Conservation (phyloP, 2,888 invertebrate species). For the Synergus itoensis region DNA sequence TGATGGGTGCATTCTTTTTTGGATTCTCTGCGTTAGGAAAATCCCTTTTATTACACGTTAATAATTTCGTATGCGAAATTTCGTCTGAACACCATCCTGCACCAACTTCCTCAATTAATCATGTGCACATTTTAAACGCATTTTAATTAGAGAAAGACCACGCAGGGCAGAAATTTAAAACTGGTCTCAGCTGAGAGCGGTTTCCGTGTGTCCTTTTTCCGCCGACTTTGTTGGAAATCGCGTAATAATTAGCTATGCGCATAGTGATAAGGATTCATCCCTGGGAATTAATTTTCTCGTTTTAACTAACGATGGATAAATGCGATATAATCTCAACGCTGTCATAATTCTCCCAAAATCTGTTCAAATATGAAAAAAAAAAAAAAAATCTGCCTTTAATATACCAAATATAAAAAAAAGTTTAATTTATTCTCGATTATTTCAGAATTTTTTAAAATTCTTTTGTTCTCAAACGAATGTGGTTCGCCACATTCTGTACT, state of each 20-base stretch:
- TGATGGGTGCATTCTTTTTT: slow-evolving; percentile 3
- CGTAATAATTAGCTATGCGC: slow-evolving; percentile 31
- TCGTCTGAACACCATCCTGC: slow-evolving; percentile 2
- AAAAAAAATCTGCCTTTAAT: neutral
- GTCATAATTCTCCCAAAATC: neutral
- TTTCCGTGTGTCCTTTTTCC: slow-evolving; percentile 3
- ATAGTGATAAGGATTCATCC: slow-evolving; percentile 29
- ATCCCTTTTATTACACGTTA: slow-evolving; percentile 26
- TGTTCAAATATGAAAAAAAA: neutral
- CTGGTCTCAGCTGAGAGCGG: slow-evolving; percentile 15
- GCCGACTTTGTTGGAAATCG: slow-evolving; percentile 31
- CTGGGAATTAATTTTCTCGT: slow-evolving; percentile 11
- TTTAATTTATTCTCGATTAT: neutral
- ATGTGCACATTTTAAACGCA: slow-evolving; percentile 38
- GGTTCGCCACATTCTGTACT: neutral
- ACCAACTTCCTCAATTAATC: slow-evolving; percentile 37
- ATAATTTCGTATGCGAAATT: slow-evolving; percentile 29
- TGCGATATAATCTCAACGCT: neutral
- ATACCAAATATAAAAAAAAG: neutral
- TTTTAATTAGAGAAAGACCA: slow-evolving; percentile 40
- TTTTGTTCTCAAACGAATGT: neutral
- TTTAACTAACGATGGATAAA: neutral
- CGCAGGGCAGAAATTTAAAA: slow-evolving; percentile 19
- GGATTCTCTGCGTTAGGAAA: slow-evolving; percentile 2
- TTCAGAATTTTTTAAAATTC: neutral